Evolutionary conservation across 2,113 vertebrate genomes (phyloP).

Genomic region (Macquaria australasica): DNA sequence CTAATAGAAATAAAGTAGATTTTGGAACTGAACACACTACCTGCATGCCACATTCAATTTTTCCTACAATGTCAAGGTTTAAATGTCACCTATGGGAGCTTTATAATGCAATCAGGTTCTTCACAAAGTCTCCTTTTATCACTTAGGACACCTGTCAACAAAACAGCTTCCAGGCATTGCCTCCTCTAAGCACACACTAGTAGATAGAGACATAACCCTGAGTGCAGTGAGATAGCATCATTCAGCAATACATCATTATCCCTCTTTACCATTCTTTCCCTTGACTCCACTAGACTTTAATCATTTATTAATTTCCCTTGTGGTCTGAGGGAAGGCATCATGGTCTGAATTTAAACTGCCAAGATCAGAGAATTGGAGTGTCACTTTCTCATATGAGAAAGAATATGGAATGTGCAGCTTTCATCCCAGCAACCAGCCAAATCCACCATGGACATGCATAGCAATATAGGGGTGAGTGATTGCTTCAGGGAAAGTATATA

Average conservation of each 20-base stretch:
- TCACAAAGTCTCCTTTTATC: conserved; percentile 52
- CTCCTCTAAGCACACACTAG: conserved; percentile 40
- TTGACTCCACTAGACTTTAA: conserved; percentile 78
- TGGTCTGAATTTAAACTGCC: conserved; percentile 80
- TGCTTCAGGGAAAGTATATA: conserved; percentile 47
- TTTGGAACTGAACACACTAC: not conserved
- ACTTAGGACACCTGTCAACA: conserved; percentile 64
- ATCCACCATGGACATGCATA: conserved; percentile 68
- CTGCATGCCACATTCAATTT: not conserved
- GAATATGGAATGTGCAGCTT: conserved; percentile 77
- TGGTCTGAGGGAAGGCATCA: conserved; percentile 74
- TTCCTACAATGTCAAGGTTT: not conserved
- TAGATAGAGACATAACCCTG: conserved; percentile 71
- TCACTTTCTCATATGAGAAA: conserved; percentile 77
- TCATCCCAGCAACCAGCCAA: conserved; percentile 72
- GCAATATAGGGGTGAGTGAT: conserved; percentile 64
- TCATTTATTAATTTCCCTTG: conserved; percentile 85
- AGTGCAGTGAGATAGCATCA: conserved; percentile 70
- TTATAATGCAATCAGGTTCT: conserved; percentile 31
- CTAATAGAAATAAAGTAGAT: not conserved
- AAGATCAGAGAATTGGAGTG: conserved; percentile 77
- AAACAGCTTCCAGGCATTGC: conserved; percentile 32
- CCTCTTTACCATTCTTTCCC: conserved; percentile 76
- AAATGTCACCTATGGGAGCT: conserved; percentile 6
- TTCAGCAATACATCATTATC: conserved; percentile 72